Conservation (phyloP, 2,797 vertebrate species). For the Chrosomus eos region DNA sequence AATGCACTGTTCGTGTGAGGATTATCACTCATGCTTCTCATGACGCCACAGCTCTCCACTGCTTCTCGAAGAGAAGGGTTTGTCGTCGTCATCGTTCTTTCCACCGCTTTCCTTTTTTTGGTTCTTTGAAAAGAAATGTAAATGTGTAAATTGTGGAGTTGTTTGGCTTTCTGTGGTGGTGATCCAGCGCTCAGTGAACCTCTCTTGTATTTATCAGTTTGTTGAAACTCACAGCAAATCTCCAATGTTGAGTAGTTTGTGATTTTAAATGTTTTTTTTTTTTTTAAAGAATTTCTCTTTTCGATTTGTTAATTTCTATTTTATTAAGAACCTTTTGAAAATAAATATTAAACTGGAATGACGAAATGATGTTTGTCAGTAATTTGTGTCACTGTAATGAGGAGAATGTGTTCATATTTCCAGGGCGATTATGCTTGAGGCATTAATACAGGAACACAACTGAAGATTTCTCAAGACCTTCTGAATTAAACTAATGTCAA, state of each 20-base stretch:
- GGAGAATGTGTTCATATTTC: neutral
- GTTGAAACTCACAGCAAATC: neutral
- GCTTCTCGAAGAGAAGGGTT: neutral
- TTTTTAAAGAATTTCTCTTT: neutral
- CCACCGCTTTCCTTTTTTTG: neutral
- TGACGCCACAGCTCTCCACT: neutral
- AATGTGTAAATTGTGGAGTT: constrained; percentile 16
- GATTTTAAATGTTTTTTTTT: constrained; percentile 32
- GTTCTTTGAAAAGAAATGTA: constrained; percentile 22
- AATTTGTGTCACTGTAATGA: neutral
- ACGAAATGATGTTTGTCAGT: neutral
- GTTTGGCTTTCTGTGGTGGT: constrained; percentile 4
- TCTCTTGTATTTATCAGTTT: constrained; percentile 24
- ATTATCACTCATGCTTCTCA: neutral
- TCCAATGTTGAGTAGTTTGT: constrained; percentile 2
- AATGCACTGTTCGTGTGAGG: constrained; percentile 23
- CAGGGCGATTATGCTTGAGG: neutral
- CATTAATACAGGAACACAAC: neutral
- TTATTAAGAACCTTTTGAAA: constrained; percentile 49
- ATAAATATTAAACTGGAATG: constrained; percentile 55
- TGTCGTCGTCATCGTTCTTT: neutral
- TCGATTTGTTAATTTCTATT: constrained; percentile 45
- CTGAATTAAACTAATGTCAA: neutral
- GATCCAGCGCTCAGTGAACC: neutral
- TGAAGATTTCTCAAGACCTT: neutral